phyloP scores from a whole-genome alignment of 2,797 vertebrate species.

The Simalia tracyae region DNA sequence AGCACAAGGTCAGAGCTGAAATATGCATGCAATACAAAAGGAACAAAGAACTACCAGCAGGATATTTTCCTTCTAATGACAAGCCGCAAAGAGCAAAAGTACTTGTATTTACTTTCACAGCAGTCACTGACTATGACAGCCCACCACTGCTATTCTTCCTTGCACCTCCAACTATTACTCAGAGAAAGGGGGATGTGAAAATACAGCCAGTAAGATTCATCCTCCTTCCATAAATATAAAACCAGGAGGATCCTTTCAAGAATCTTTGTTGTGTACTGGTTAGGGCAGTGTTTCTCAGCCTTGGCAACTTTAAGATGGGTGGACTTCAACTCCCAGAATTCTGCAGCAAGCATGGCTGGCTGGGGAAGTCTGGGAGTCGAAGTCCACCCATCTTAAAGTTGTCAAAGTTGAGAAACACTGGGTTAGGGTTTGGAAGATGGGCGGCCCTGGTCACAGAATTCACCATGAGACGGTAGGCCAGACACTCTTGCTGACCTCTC shows the following conservation, averaged over 20 bases:
- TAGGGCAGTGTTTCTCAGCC: too few relatives aligned
- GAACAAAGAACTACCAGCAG: constrained; percentile 5
- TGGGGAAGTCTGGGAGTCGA: too few relatives aligned
- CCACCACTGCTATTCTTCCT: background rate
- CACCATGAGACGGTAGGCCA: background rate
- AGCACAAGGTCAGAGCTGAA: constrained; percentile 1
- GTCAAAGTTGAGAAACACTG: too few relatives aligned
- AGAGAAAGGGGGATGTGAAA: background rate
- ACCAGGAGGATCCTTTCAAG: background rate
- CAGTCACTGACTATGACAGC: constrained; percentile 8
- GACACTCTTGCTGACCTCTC: background rate
- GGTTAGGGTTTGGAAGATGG: too few relatives aligned
- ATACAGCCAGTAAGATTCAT: background rate
- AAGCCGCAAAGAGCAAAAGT: background rate
- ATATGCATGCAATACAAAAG: constrained; percentile 13
- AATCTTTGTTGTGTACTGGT: background rate
- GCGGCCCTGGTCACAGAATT: background rate
- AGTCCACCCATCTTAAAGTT: too few relatives aligned
- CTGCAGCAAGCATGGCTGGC: too few relatives aligned
- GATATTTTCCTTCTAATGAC: background rate
- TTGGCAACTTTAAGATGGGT: too few relatives aligned
- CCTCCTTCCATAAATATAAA: background rate
- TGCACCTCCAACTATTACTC: background rate
- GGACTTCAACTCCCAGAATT: too few relatives aligned
- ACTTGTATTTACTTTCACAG: background rate